phyloP scores from a whole-genome alignment of 1,140 invertebrate species.

The Lucilia sericata region DNA sequence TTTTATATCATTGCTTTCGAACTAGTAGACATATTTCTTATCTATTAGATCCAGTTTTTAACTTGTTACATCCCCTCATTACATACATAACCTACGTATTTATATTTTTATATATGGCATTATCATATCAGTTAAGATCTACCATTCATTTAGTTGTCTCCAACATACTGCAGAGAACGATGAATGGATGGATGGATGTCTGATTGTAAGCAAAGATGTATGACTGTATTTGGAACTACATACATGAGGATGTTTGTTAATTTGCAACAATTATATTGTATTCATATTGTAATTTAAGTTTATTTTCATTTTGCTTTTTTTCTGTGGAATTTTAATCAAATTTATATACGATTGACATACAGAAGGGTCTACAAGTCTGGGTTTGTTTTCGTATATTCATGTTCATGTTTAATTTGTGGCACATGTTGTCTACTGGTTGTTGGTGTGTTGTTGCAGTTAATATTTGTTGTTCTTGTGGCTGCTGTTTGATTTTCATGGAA shows the following conservation, averaged over 20 bases:
- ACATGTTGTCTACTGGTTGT: neutral
- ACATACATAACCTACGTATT: neutral
- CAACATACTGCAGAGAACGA: neutral
- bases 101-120: neutral
- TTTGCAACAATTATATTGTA: constrained; percentile 19
- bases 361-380: neutral
- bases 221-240: neutral
- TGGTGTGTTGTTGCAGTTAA: neutral
- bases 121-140: constrained; percentile 15
- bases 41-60: neutral
- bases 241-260: neutral
- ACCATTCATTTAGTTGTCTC: neutral
- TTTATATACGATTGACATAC: constrained; percentile 17
- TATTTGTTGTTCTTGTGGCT: neutral
- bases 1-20: no score
- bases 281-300: constrained; percentile 19
- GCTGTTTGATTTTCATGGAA: neutral
- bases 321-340: constrained; percentile 21
- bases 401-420: neutral
- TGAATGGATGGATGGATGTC: neutral
- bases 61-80: neutral
- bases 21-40: no score
- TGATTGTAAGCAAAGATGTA: neutral
- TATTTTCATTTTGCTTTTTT: neutral
- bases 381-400: neutral